These are phyloP conservation scores for Athripsodes cinereus DNA, from an alignment of 2,888 invertebrate genomes.

Conservation along the genomic window DNA sequence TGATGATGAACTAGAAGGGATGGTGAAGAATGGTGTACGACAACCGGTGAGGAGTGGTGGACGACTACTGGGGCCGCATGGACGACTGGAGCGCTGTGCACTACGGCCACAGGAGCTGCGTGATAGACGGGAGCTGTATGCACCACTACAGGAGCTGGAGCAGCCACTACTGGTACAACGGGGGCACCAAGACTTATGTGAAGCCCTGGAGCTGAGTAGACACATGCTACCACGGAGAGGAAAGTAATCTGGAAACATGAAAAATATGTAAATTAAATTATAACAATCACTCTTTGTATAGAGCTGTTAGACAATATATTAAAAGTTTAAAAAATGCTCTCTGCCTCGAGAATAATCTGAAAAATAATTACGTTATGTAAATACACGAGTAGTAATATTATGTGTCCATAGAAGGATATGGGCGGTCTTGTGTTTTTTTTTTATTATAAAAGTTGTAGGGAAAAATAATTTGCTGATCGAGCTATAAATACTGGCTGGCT, in stretches of 20 bases:
- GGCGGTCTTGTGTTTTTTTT: no score
- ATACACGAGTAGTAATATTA: no score
- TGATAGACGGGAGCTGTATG: conserved; percentile 31
- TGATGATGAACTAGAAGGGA: background rate
- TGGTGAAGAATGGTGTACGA: conserved; percentile 3
- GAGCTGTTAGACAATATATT: no score
- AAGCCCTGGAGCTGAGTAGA: conserved; percentile 12
- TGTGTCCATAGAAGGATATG: no score
- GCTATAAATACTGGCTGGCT: no score
- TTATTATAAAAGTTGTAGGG: no score
- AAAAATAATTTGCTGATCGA: no score
- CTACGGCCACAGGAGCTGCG: conserved; percentile 29
- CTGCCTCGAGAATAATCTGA: no score
- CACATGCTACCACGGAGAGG: conserved; percentile 29
- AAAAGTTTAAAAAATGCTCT: no score
- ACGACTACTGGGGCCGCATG: background rate
- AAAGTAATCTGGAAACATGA: conserved; percentile 34
- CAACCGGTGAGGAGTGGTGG: background rate
- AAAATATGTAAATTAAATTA: conserved; percentile 1
- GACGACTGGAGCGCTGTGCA: conserved; percentile 35
- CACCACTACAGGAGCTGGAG: conserved; percentile 28
- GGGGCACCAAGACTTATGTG: conserved; percentile 4
- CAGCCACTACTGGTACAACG: conserved; percentile 19
- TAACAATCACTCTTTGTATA: no score
- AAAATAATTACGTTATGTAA: no score